Conservation (phyloP, 2,888 invertebrate species). For the Brachylomia viminalis region DNA sequence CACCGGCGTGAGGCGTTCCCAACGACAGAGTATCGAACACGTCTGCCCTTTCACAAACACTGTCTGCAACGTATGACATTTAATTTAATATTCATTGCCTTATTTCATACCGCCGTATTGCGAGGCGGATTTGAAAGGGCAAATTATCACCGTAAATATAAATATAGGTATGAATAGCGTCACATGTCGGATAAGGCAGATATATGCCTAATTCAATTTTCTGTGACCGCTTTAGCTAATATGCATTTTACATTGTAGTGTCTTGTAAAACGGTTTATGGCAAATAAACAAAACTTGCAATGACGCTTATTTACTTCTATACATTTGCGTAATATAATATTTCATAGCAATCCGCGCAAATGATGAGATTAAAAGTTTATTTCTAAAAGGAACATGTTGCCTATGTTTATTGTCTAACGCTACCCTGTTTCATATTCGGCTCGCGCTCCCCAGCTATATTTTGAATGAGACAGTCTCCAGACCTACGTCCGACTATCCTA, state of each 20-base stretch:
- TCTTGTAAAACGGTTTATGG: slow-evolving; percentile 28
- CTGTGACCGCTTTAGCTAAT: slow-evolving; percentile 35
- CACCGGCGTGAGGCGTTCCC: slow-evolving; percentile 63
- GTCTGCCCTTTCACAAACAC: slow-evolving; percentile 77
- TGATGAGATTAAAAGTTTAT: slow-evolving; percentile 42
- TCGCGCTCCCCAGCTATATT: slow-evolving; percentile 82
- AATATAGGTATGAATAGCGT: slow-evolving; percentile 36
- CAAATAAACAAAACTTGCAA: slow-evolving; percentile 33
- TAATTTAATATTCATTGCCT: slow-evolving; percentile 76
- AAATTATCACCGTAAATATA: slow-evolving; percentile 60
- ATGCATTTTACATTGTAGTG: slow-evolving; percentile 58
- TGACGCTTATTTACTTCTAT: slow-evolving; percentile 4
- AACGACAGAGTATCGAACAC: slow-evolving; percentile 65
- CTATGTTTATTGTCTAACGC: slow-evolving; percentile 78
- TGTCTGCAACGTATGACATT: slow-evolving; percentile 77
- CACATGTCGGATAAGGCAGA: slow-evolving; percentile 25
- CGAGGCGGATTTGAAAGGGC: slow-evolving; percentile 74
- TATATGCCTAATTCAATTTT: slow-evolving; percentile 43
- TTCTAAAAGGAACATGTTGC: slow-evolving; percentile 19
- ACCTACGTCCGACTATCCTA: slow-evolving; percentile 78
- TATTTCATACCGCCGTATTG: slow-evolving; percentile 68
- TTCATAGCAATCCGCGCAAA: slow-evolving; percentile 27
- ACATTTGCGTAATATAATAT: slow-evolving; percentile 30
- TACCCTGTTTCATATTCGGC: slow-evolving; percentile 84
- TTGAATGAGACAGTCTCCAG: slow-evolving; percentile 85